Percentiles rank a stretch among this genome's conserved stretches.
These are phyloP conservation scores for Drosophila ohnishii DNA, from an alignment of 1,140 invertebrate genomes.

Conservation along the genomic window DNA sequence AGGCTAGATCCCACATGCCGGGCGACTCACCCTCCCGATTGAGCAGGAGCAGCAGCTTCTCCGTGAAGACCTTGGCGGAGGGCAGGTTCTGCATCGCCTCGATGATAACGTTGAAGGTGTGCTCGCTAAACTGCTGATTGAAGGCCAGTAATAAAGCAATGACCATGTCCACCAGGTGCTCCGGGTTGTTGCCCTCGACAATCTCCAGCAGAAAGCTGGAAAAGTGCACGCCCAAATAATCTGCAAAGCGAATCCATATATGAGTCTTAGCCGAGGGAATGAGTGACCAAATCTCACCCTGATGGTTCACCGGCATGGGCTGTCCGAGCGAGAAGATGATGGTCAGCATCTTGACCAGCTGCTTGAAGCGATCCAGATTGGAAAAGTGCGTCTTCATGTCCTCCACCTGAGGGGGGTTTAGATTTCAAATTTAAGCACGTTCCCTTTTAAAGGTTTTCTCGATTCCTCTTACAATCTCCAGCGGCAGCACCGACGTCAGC, in stretches of 20 bases:
- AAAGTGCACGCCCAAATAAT: slow-evolving; percentile 91
- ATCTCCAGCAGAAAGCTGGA: slow-evolving; percentile 90
- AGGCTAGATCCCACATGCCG: background rate
- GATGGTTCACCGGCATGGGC: slow-evolving; percentile 91
- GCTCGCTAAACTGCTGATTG: slow-evolving; percentile 91
- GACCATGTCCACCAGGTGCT: slow-evolving; percentile 91
- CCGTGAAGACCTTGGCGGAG: slow-evolving; percentile 93
- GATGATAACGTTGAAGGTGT: slow-evolving; percentile 89
- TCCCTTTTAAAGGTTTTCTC: background rate
- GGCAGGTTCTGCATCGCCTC: slow-evolving; percentile 88
- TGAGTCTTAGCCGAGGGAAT: background rate
- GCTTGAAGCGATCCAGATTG: slow-evolving; percentile 79
- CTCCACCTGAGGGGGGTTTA: slow-evolving; percentile 58
- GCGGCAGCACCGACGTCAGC: slow-evolving; percentile 92
- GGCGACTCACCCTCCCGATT: slow-evolving; percentile 92
- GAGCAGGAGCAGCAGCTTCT: slow-evolving; percentile 92
- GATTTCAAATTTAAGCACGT: too few species aligned
- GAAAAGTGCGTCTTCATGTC: slow-evolving; percentile 82
- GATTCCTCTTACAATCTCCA: slow-evolving; percentile 89
- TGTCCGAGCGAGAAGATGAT: slow-evolving; percentile 95
- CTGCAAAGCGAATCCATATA: slow-evolving; percentile 84
- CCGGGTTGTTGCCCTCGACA: slow-evolving; percentile 91
- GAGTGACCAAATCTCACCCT: slow-evolving; percentile 84
- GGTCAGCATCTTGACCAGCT: slow-evolving; percentile 89
- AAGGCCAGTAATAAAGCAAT: slow-evolving; percentile 93